Evolutionary conservation across 2,888 invertebrate species (phyloP).

Genomic region (Ashinkailepas kermadecensis): DNA sequence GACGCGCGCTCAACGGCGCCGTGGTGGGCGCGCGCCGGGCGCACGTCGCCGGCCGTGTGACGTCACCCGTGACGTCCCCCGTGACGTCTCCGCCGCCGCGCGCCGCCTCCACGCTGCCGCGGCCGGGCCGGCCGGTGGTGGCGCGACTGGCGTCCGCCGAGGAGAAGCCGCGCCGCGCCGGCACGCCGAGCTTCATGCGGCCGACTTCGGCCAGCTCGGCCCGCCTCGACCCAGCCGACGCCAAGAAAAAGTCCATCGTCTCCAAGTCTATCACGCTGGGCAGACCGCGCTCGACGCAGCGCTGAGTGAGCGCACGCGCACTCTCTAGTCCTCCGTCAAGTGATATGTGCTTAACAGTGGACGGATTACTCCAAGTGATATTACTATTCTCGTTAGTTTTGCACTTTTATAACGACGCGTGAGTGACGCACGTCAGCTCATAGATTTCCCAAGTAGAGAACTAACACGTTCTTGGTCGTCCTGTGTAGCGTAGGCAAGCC

Average conservation of each 20-base stretch:
- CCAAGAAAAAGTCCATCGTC: slow-evolving; percentile 28
- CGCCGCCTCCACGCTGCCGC: not conserved
- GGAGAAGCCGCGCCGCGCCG: not conserved
- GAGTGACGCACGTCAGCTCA: no score
- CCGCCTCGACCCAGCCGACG: slow-evolving; percentile 20
- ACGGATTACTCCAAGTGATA: slow-evolving; percentile 21
- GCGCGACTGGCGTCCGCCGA: not conserved
- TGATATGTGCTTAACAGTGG: slow-evolving; percentile 13
- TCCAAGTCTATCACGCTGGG: slow-evolving; percentile 26
- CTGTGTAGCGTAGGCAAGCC: no score
- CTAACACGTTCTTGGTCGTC: no score
- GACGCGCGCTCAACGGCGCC: not conserved
- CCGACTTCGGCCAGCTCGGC: slow-evolving; percentile 33
- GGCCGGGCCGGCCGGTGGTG: not conserved
- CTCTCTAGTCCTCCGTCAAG: slow-evolving; percentile 9
- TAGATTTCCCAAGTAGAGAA: no score
- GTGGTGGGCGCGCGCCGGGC: not conserved
- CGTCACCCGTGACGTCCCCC: not conserved
- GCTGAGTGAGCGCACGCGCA: slow-evolving; percentile 11
- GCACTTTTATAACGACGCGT: not conserved
- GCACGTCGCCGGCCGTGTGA: not conserved
- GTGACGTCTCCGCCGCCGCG: slow-evolving; percentile 2
- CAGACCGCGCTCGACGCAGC: slow-evolving; percentile 26
- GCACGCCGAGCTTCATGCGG: slow-evolving; percentile 30
- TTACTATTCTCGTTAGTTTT: not conserved